These are phyloP conservation scores for Gari tellinella DNA, from an alignment of 2,888 invertebrate genomes.

Conservation along the genomic window DNA sequence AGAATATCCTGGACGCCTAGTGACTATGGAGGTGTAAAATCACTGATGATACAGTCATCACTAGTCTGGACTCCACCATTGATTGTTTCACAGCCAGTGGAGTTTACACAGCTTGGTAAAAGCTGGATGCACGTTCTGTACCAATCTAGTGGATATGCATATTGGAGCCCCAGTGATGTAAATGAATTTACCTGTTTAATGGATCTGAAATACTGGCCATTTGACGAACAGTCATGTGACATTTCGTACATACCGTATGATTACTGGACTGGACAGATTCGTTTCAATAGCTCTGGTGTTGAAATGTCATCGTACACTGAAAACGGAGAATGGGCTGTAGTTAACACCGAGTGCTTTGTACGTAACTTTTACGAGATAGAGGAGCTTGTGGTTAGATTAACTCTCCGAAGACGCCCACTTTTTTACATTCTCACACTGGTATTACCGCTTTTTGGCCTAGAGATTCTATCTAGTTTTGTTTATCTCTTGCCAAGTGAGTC, in stretches of 20 bases:
- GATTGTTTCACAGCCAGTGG: conserved; percentile 7
- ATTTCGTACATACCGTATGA: conserved; percentile 15
- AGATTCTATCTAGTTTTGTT: conserved; percentile 4
- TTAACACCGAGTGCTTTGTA: neutral
- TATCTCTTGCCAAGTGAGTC: conserved; percentile 19
- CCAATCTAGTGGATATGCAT: conserved; percentile 10
- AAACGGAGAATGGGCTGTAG: conserved; percentile 12
- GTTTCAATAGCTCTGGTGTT: neutral
- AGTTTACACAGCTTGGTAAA: conserved; percentile 11
- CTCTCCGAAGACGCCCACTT: neutral
- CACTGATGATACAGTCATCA: conserved; percentile 11
- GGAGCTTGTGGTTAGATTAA: neutral
- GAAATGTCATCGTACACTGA: neutral
- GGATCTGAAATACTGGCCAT: conserved; percentile 49
- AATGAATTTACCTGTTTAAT: conserved; percentile 27
- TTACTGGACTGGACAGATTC: neutral
- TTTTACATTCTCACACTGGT: conserved; percentile 12
- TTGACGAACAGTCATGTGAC: conserved; percentile 40
- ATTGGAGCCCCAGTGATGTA: conserved; percentile 10
- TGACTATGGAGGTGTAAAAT: conserved; percentile 16
- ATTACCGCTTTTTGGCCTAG: conserved; percentile 5
- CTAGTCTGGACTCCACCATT: conserved; percentile 38
- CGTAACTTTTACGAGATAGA: neutral
- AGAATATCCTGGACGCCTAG: conserved; percentile 22
- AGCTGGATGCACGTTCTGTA: conserved; percentile 15